Evolutionary conservation across 2,797 vertebrate genomes (phyloP).

Genomic region (Manis javanica): DNA sequence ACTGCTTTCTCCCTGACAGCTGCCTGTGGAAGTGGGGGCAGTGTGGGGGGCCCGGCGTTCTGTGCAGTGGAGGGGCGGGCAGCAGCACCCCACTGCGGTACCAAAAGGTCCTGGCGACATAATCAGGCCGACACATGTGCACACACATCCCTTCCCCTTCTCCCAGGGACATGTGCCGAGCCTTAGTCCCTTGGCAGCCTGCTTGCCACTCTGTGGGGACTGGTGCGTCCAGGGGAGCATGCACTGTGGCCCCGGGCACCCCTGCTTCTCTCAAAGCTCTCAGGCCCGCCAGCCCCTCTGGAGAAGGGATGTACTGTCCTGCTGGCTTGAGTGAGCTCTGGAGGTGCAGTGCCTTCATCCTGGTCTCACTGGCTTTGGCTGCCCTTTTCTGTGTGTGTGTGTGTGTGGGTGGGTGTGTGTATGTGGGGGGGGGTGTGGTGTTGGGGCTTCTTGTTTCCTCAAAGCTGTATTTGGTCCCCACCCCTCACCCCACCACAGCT

Average conservation of each 20-base stretch:
- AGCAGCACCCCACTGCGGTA: not conserved
- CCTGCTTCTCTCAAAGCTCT: not conserved
- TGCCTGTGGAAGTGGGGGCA: no score
- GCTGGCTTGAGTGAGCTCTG: accelerated
- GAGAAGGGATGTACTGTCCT: accelerated
- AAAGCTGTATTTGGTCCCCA: not conserved
- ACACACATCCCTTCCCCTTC: accelerated
- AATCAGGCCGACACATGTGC: accelerated
- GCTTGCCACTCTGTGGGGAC: not conserved
- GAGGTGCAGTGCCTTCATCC: accelerated
- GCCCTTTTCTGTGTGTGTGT: not conserved
- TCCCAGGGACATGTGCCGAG: accelerated
- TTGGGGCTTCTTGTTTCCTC: not conserved
- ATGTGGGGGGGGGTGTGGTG: accelerated
- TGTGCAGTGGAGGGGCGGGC: not conserved
- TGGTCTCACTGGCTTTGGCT: accelerated
- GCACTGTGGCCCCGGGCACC: not conserved
- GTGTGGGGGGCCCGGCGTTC: not conserved
- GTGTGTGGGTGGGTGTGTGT: accelerated
- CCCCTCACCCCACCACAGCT: not conserved
- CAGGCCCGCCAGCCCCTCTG: not conserved
- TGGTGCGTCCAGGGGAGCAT: not conserved
- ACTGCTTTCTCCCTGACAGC: no score
- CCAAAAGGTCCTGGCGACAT: not conserved
- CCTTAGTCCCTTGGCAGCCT: not conserved